Conservation (phyloP, 2,888 invertebrate genomes). For the Leptopterna dolabrata region DNA sequence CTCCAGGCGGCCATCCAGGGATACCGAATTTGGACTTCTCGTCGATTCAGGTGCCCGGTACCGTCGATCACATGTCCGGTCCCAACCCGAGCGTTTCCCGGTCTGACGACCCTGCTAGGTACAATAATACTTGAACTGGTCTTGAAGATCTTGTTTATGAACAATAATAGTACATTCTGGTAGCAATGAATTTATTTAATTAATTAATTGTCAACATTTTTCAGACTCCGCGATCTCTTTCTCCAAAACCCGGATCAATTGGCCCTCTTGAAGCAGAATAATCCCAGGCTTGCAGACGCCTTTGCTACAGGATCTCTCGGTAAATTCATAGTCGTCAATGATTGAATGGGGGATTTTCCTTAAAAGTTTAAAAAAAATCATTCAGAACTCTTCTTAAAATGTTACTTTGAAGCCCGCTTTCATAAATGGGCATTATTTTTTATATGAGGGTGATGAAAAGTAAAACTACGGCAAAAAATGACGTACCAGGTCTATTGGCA, state of each 20-base stretch:
- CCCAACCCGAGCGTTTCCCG: slow-evolving; percentile 41
- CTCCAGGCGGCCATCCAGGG: slow-evolving; percentile 51
- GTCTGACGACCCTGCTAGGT: slow-evolving; percentile 47
- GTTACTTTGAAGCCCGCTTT: no score
- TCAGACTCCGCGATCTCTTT: slow-evolving; percentile 80
- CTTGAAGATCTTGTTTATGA: not conserved
- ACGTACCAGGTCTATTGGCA: no score
- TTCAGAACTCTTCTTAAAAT: no score
- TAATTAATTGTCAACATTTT: not conserved
- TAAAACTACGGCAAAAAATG: no score
- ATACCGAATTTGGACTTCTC: slow-evolving; percentile 81
- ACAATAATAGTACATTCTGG: not conserved
- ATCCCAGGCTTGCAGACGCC: slow-evolving; percentile 92
- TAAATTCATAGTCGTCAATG: slow-evolving; percentile 64
- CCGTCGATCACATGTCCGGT: slow-evolving; percentile 15
- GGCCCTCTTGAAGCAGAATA: slow-evolving; percentile 90
- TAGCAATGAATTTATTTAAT: not conserved
- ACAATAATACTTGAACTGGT: not conserved
- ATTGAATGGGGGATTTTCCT: no score
- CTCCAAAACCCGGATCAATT: slow-evolving; percentile 90
- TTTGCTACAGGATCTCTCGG: slow-evolving; percentile 85
- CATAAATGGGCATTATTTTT: no score
- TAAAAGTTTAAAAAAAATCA: no score
- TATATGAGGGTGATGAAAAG: no score
- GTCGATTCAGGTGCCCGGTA: slow-evolving; percentile 81